Evolutionary conservation across 53 echinoderm and acorn worm genomes (phyloP), one percentile per base, ranked within the genome.

Genomic region (Paracentrotus lividus): DNA sequence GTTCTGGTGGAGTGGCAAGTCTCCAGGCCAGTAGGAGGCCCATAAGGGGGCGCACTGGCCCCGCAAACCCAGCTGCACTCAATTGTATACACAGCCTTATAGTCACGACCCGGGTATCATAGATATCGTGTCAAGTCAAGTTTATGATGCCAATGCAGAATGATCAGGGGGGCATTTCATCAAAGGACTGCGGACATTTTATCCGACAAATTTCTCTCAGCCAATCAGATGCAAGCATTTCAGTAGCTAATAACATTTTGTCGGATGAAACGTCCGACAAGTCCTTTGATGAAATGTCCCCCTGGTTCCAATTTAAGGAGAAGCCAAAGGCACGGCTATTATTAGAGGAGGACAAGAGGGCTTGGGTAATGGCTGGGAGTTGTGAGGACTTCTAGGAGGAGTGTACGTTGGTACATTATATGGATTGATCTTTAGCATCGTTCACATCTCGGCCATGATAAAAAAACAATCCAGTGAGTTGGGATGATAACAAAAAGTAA

Each of bases 101-200:
- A 12, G 47, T 44, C 81, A 81, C 26, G 81, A 47, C 81, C n/a
- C n/a, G n/a, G n/a, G n/a, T n/a, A n/a, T n/a, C n/a, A n/a, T n/a
- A n/a, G n/a, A n/a, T n/a, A n/a, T n/a, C n/a, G n/a, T 23, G n/a
- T n/a, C 14, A 14, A 18, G 9, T 40, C 75, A 21, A 21, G 40
- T 76, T 76, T 76, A 81, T 26, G 81, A 81, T 81, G 81, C 81
- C 81, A 45, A 81, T 81, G 81, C 81, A 81, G 81, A 81, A 47
- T 45, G n/a, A 81, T n/a, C n/a, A n/a, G n/a, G n/a, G n/a, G n/a
- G n/a, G n/a, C n/a, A n/a, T n/a, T n/a, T n/a, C n/a, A n/a, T n/a
- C n/a, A n/a, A n/a, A n/a, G n/a, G n/a, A n/a, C n/a, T n/a, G n/a
- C n/a, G n/a, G n/a, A n/a, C n/a, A n/a, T n/a, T n/a, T n/a, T n/a